Base-by-base conservation (phyloP, 2,113 vertebrate species). In the Leuciscus idus region DNA sequence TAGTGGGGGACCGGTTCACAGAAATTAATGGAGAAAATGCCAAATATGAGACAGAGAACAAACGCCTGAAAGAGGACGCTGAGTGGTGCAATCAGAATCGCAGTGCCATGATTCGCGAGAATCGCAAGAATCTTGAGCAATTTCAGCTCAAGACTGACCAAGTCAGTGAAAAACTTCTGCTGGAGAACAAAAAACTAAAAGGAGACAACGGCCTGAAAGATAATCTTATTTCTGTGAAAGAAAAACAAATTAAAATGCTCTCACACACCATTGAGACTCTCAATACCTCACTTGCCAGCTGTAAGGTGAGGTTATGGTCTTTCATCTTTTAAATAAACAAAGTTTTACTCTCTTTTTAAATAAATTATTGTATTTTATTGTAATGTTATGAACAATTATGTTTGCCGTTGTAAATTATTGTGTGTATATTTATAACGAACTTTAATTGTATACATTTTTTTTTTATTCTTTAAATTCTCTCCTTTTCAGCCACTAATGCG, bases 1-100 rank as follows among this genome's bases (percentile, higher is more conserved):
- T 0, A 0, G 85, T 95, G 23, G 93, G 94, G 1, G 13, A 64
- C 4, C 85, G 89, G 59, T 75, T 95, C 80, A 89, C 91, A 0
- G 57, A 39, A 12, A 92, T 88, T 77, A 81, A 92, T 6, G 26
- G 15, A 0, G 87, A 91, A 2, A 97, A 93, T 87, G 92, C 62
- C 39, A 81, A 33, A 72, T 88, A 95, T 48, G 89, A 86, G 62
- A 90, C 78, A 19, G 91, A 94, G 23, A 95, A 96, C 90, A 85
- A 61, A 79, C 89, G 89, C 4, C 78, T 93, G 48, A 85, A 30
- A 0, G 90, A 88, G 0, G 87, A 90, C 77, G 83, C 90, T 36
- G 64, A 68, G 46, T 88, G 87, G 84, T 95, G 95, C 91, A 91
- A 72, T 83, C 52, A 84, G 62, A 90, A 93, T 84, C 93, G 91